Base-by-base conservation (phyloP, 1,140 invertebrate species). In the Oscheius sp. region DNA sequence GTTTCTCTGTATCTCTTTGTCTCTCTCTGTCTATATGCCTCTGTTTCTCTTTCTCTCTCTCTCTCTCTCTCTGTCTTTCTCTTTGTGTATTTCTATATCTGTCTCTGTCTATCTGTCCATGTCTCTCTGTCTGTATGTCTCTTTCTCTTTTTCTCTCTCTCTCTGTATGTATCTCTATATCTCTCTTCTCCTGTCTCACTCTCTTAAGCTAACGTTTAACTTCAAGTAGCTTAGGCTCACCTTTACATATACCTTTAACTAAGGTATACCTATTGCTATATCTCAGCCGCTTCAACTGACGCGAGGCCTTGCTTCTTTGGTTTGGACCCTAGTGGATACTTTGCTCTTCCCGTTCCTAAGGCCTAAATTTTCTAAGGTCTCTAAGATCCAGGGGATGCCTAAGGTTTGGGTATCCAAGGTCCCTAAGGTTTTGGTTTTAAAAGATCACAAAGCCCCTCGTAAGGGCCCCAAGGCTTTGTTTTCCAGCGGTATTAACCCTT, bases 1-100 rank as follows among this genome's bases (percentile, higher is more conserved):
- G n/a, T n/a, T n/a, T n/a, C n/a, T n/a, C n/a, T n/a, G n/a, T n/a
- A n/a, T n/a, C n/a, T n/a, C n/a, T n/a, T n/a, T n/a, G n/a, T n/a
- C n/a, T n/a, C n/a, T n/a, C n/a, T n/a, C n/a, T n/a, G n/a, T 31
- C 73, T 61, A 61, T 86, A 23, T 23, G 0, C 18, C 18, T 45
- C 23, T 18, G 23, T 45, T 45, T 45, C 23, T 18, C 15, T 15
- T 18, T 0, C 23, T 18, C 42, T 45, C 15, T 45, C 15, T 15
- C 42, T 45, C 0, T 45, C 42, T 23, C 23, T 45, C 18, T 18
- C 23, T 15, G 15, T 23, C 42, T 45, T 18, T 45, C 42, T 0
- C 18, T 45, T 45, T 45, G 18, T 18, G 23, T 23, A 45, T 45
- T 45, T 45, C 15, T 23, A 45, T 18, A 45, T 18, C 42, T 45